A percentile compares a stretch with the other conserved stretches of the same genome.
phyloP scores from a whole-genome alignment of 2,797 vertebrate species.

The Coranthus polyacanthus region DNA sequence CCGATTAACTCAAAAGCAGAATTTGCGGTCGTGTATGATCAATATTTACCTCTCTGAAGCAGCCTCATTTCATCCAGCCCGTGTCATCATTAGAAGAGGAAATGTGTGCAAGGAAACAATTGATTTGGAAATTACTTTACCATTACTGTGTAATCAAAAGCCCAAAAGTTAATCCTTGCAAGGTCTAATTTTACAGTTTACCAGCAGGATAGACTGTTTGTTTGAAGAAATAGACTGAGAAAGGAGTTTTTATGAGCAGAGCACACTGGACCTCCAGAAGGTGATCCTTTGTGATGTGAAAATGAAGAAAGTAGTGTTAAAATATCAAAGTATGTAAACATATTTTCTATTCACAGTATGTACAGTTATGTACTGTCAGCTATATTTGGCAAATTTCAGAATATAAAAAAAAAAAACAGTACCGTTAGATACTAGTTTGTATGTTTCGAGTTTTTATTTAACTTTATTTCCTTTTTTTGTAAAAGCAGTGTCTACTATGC shows the following conservation, averaged over 20 bases:
- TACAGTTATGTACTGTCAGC: slow-evolving; percentile 82
- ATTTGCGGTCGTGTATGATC: slow-evolving; percentile 13
- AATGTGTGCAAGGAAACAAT: slow-evolving; percentile 10
- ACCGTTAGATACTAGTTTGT: slow-evolving; percentile 81
- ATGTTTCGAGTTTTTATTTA: slow-evolving; percentile 68
- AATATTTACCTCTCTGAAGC: slow-evolving; percentile 10
- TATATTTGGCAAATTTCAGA: slow-evolving; percentile 77
- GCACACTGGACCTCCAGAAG: slow-evolving; percentile 35
- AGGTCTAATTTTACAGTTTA: slow-evolving; percentile 43
- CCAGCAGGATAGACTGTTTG: slow-evolving; percentile 50
- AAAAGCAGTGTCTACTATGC: slow-evolving; percentile 93
- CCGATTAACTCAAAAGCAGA: slow-evolving; percentile 18
- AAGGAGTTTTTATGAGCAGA: slow-evolving; percentile 42
- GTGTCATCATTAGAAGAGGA: background rate
- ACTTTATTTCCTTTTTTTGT: slow-evolving; percentile 71
- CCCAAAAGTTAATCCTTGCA: slow-evolving; percentile 14
- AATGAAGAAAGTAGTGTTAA: slow-evolving; percentile 61
- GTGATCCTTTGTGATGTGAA: slow-evolving; percentile 56
- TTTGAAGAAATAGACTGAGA: slow-evolving; percentile 18
- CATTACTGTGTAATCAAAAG: slow-evolving; percentile 16
- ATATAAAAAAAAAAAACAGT: slow-evolving; percentile 70
- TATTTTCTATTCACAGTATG: slow-evolving; percentile 77
- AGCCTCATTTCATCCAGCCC: too few relatives aligned
- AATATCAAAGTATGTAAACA: slow-evolving; percentile 77
- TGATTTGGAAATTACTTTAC: slow-evolving; percentile 10